Percentiles rank a stretch among this genome's conserved stretches.
These are phyloP conservation scores for Apistogramma diplotaenia DNA, from an alignment of 2,113 vertebrate genomes.

Conservation along the genomic window DNA sequence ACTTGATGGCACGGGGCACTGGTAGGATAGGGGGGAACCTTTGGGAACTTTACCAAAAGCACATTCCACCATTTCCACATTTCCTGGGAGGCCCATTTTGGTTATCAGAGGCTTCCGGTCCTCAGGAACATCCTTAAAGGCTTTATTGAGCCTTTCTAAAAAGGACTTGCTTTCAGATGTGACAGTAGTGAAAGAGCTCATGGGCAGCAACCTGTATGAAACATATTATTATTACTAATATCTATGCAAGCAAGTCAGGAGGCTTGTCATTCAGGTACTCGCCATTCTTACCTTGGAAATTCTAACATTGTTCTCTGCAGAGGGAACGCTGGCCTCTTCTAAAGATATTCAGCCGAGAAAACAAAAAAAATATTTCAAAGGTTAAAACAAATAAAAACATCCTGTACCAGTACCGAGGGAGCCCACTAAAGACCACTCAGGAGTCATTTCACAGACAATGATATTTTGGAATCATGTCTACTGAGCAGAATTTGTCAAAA, in stretches of 20 bases:
- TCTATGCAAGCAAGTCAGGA: not conserved
- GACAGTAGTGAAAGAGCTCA: not conserved
- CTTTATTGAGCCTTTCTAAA: constrained; percentile 27
- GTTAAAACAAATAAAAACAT: not conserved
- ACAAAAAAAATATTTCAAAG: not conserved
- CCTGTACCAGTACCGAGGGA: not conserved
- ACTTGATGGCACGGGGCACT: constrained; percentile 26
- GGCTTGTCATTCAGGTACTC: not conserved
- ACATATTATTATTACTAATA: not conserved
- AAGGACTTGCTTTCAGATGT: not conserved
- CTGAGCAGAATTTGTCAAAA: not conserved
- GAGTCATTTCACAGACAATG: not conserved
- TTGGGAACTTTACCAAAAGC: constrained; percentile 41
- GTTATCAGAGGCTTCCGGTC: constrained; percentile 44
- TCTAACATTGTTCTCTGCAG: constrained; percentile 53
- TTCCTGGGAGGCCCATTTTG: constrained; percentile 9
- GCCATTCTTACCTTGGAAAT: constrained; percentile 40
- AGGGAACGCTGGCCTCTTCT: not conserved
- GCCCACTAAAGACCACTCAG: not conserved
- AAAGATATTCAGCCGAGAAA: not conserved
- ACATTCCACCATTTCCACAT: constrained; percentile 35
- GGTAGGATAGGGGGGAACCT: constrained; percentile 45
- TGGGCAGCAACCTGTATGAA: constrained; percentile 12
- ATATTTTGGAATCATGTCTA: not conserved
- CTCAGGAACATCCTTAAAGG: constrained; percentile 27